These are phyloP conservation scores for Anarsia innoxiella DNA, from an alignment of 2,888 invertebrate genomes.

Conservation along the genomic window DNA sequence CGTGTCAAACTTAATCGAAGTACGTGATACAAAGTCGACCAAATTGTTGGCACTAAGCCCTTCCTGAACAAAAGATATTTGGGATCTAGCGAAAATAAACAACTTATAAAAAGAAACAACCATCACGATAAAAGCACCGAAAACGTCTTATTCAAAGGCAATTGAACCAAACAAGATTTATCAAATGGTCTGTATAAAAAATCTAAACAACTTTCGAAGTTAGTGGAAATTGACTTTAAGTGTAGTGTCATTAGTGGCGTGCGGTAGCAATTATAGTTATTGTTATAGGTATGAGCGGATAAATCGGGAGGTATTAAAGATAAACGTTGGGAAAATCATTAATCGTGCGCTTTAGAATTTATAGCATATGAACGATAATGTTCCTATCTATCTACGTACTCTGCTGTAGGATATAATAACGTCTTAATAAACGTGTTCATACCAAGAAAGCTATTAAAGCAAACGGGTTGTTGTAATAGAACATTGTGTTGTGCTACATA, in stretches of 20 bases:
- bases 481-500: slow-evolving; percentile 34
- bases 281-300: no score
- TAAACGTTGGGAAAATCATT: no score
- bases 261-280: slow-evolving; percentile 19
- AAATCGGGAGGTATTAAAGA: no score
- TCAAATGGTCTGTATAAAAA: slow-evolving; percentile 13
- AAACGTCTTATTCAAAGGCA: slow-evolving; percentile 6
- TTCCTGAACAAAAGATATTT: not conserved
- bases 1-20: slow-evolving; percentile 4
- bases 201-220: slow-evolving; percentile 22
- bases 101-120: not conserved
- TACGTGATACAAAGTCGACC: slow-evolving; percentile 1
- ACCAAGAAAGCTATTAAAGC: slow-evolving; percentile 7
- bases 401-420: not conserved
- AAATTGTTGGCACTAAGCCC: not conserved
- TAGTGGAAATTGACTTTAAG: slow-evolving; percentile 24
- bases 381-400: no score
- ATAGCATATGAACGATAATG: no score
- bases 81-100: not conserved
- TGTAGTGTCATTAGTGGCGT: slow-evolving; percentile 26
- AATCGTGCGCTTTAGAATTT: no score
- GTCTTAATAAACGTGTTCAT: slow-evolving; percentile 3
- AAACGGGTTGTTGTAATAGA: slow-evolving; percentile 15
- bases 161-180: slow-evolving; percentile 18
- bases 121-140: not conserved